A percentile compares a stretch with the other conserved stretches of the same genome.
These are phyloP conservation scores for Anoplopoma fimbria DNA, from an alignment of 2,113 vertebrate genomes.

Conservation along the genomic window DNA sequence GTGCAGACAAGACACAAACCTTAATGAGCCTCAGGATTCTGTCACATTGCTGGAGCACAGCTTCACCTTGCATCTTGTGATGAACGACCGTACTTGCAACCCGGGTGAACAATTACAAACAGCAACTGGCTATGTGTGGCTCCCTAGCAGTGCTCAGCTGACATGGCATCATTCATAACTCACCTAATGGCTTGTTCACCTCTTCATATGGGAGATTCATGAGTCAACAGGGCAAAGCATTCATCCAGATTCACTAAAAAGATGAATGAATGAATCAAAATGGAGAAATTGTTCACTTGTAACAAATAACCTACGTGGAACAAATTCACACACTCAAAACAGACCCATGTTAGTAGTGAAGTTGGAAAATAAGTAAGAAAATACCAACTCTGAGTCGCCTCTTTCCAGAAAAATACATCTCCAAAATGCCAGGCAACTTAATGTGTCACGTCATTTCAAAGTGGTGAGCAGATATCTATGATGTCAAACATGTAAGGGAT, in stretches of 20 bases:
- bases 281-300: neutral
- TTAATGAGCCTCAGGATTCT: neutral
- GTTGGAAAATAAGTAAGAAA: neutral
- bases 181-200: slow-evolving; percentile 28
- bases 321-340: neutral
- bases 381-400: neutral
- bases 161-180: slow-evolving; percentile 35
- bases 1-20: neutral
- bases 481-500: slow-evolving; percentile 1
- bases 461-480: neutral
- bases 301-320: neutral
- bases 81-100: neutral
- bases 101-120: slow-evolving; percentile 30
- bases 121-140: neutral
- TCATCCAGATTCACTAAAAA: slow-evolving; percentile 20
- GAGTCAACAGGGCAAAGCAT: slow-evolving; percentile 26
- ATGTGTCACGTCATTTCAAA: neutral
- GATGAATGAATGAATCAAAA: slow-evolving; percentile 17
- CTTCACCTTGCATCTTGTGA: neutral
- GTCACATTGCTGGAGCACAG: neutral
- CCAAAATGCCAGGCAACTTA: neutral
- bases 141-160: slow-evolving; percentile 14
- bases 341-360: neutral
- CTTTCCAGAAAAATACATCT: neutral
- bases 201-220: slow-evolving; percentile 44